Evolutionary conservation across 2,113 vertebrate genomes (phyloP).

Genomic region (Sapajus apella): DNA sequence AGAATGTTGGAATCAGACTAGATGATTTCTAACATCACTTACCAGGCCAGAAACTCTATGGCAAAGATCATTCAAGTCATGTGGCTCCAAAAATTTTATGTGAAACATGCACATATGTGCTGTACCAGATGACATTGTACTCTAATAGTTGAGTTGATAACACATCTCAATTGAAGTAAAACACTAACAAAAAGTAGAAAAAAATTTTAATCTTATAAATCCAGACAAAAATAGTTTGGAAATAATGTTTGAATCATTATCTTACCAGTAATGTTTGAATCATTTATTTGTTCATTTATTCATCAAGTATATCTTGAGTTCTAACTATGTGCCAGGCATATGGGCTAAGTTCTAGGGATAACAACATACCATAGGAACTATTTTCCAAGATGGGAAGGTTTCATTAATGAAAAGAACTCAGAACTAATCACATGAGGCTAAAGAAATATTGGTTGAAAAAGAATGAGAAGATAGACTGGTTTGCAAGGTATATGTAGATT

Average conservation of each 20-base stretch:
- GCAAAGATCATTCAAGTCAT: neutral
- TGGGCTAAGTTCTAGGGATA: neutral
- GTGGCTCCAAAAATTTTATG: neutral
- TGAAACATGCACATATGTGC: neutral
- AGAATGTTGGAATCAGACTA: neutral
- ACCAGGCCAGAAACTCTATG: neutral
- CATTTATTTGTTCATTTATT: constrained; percentile 1
- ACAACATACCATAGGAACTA: neutral
- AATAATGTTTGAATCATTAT: neutral
- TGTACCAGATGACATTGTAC: neutral
- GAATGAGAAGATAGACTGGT: neutral
- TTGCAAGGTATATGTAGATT: neutral
- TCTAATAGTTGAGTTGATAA: neutral
- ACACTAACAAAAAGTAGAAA: neutral
- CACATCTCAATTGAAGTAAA: constrained; percentile 7
- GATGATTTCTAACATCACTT: constrained; percentile 24
- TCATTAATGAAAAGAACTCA: neutral
- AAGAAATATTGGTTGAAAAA: neutral
- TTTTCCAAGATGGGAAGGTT: neutral
- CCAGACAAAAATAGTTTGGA: neutral
- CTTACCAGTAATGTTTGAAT: neutral
- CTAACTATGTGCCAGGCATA: neutral
- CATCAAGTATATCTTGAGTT: neutral
- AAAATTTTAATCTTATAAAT: neutral
- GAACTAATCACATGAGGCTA: neutral